Evolutionary conservation across 2,797 vertebrate species (phyloP), one percentile per base, ranked within the genome.

Genomic region (Pelodytes ibericus): DNA sequence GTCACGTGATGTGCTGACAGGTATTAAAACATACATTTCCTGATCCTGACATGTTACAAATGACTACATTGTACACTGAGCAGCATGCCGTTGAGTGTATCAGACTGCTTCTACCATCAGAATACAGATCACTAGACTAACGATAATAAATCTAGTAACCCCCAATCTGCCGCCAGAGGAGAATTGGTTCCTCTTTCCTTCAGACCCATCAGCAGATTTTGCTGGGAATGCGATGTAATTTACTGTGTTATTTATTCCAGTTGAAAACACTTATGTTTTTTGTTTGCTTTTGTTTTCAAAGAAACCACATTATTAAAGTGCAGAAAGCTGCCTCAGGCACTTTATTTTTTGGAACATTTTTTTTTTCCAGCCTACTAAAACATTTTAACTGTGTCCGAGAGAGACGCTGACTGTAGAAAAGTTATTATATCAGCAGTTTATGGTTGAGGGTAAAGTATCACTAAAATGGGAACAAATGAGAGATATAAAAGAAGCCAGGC

Each of bases 281-380:
- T 29, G 33, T 15, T 16, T 13, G 10, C 2, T 44, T 20, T 44
- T 44, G 11, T 44, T 44, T 44, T 57, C 33, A 57, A 74, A 83
- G 83, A 88, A 90, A 85, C 81, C 81, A 75, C 84, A 77, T 80
- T 71, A 81, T 86, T 86, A 77, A 85, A 81, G 65, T 83, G 82
- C 85, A 84, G 75, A 83, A 86, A 85, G 72, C 85, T 81, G 83
- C 87, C 87, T 80, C 27, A 58, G 89, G 88, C 89, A 88, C 80
- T 90, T 85, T 82, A 83, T 81, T 82, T 81, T 84, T 85, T 77
- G 72, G 77, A 82, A 44, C 41, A 44, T 44, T 88, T 83, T 80
- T 84, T 86, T 51, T 77, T 49, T 84, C 79, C 72, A 86, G 81
- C 15, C 75, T 79, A 79, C 81, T 25, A 73, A n/a, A 84, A 87